Conservation (phyloP, 2,888 invertebrate genomes). For the Drosophila multiciliata region DNA sequence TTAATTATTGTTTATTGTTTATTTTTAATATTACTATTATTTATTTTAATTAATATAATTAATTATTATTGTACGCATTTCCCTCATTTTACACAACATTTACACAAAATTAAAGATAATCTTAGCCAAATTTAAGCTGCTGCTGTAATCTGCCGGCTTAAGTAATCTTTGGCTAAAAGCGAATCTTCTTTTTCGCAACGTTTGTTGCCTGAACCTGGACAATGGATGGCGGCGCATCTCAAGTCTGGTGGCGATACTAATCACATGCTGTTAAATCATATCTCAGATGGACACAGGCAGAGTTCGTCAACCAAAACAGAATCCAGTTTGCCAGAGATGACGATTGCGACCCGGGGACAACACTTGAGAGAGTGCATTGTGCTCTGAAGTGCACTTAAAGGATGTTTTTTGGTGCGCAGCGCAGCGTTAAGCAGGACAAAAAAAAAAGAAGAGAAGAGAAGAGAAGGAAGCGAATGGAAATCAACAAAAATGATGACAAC, state of each 20-base stretch:
- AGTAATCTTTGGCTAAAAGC: conserved; percentile 17
- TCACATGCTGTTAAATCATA: conserved; percentile 51
- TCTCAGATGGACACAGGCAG: conserved; percentile 41
- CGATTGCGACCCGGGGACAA: conserved; percentile 7
- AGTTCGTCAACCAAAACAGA: conserved; percentile 25
- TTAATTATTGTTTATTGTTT: no score
- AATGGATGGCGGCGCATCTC: conserved; percentile 22
- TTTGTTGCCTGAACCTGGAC: conserved; percentile 15
- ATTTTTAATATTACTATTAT: no score
- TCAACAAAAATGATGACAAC: conserved; percentile 80
- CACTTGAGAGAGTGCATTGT: conserved; percentile 72
- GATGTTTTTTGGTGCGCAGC: conserved; percentile 60
- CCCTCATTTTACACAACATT: not conserved
- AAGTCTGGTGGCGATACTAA: conserved; percentile 48
- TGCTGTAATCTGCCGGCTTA: not conserved
- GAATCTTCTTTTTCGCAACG: conserved; percentile 25
- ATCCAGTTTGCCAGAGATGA: conserved; percentile 36
- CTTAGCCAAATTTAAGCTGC: not conserved
- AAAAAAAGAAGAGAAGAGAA: no score
- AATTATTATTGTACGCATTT: no score
- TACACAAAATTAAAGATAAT: not conserved
- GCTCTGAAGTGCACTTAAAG: conserved; percentile 80
- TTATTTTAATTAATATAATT: no score
- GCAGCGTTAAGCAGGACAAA: conserved; percentile 32
- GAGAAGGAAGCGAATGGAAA: conserved; percentile 54